phyloP scores from a whole-genome alignment of 2,888 invertebrate genomes.

The Sisyra nigra region DNA sequence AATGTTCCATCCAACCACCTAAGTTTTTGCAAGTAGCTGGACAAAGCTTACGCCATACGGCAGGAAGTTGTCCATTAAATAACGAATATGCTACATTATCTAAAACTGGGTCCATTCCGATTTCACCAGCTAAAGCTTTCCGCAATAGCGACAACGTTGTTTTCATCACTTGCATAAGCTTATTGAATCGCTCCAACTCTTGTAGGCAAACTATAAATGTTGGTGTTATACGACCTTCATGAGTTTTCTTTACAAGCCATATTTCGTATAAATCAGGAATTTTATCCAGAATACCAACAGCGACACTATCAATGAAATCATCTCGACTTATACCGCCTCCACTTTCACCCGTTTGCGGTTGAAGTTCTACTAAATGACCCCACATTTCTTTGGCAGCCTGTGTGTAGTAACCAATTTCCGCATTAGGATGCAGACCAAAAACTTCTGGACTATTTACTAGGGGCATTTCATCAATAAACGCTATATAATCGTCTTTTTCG shows the following conservation, averaged over 20 bases:
- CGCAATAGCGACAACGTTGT: slow-evolving; percentile 53
- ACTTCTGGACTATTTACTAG: slow-evolving; percentile 77
- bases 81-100: slow-evolving; percentile 71
- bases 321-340: slow-evolving; percentile 65
- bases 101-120: slow-evolving; percentile 74
- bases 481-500: slow-evolving; percentile 59
- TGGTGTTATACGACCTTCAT: slow-evolving; percentile 66
- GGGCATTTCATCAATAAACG: slow-evolving; percentile 64
- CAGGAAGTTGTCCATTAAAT: slow-evolving; percentile 73
- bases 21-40: slow-evolving; percentile 76
- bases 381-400: slow-evolving; percentile 77
- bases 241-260: slow-evolving; percentile 61
- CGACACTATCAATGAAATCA: slow-evolving; percentile 66
- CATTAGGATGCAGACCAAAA: slow-evolving; percentile 87
- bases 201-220: slow-evolving; percentile 76
- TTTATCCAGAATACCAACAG: slow-evolving; percentile 59
- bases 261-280: slow-evolving; percentile 65
- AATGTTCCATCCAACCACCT: slow-evolving; percentile 82
- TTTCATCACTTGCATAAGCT: slow-evolving; percentile 51
- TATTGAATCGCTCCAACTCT: slow-evolving; percentile 79
- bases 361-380: slow-evolving; percentile 69
- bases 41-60: slow-evolving; percentile 62
- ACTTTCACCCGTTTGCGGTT: slow-evolving; percentile 70
- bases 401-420: slow-evolving; percentile 88
- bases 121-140: slow-evolving; percentile 80